Percentiles rank a stretch among this genome's conserved stretches.
Evolutionary conservation across 2,113 vertebrate species (phyloP).

Genomic region (Anthoscopus minutus): DNA sequence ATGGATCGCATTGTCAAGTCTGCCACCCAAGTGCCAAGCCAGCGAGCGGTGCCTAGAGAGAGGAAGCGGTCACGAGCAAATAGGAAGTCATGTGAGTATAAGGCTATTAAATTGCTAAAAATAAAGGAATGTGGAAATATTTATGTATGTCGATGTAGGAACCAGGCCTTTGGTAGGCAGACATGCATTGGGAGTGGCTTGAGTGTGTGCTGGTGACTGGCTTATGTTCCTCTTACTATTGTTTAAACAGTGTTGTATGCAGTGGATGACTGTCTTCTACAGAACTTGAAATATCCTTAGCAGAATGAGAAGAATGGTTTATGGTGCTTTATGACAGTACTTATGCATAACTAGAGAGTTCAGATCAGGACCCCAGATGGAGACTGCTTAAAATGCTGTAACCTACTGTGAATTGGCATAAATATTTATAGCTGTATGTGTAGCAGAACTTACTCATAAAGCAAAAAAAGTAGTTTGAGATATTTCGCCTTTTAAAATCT

Average conservation of each 20-base stretch:
- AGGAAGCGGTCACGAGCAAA: conserved; percentile 91
- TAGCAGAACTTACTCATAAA: neutral
- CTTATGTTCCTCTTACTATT: neutral
- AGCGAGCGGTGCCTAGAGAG: conserved; percentile 85
- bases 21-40: conserved; percentile 91
- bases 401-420: neutral
- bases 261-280: neutral
- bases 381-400: neutral
- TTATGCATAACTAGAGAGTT: neutral
- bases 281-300: neutral
- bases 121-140: neutral
- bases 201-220: neutral
- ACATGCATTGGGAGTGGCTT: neutral
- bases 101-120: neutral
- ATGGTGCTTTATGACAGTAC: neutral
- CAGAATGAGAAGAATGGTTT: neutral
- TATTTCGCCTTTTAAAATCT: neutral
- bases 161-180: neutral
- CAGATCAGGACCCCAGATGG: neutral
- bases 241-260: neutral
- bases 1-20: conserved; percentile 98
- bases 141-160: fast-evolving
- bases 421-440: neutral
- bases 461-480: neutral
- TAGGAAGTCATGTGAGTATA: conserved; percentile 89